These are phyloP conservation scores for Gila robusta DNA, from an alignment of 2,797 vertebrate species.

Conservation along the genomic window DNA sequence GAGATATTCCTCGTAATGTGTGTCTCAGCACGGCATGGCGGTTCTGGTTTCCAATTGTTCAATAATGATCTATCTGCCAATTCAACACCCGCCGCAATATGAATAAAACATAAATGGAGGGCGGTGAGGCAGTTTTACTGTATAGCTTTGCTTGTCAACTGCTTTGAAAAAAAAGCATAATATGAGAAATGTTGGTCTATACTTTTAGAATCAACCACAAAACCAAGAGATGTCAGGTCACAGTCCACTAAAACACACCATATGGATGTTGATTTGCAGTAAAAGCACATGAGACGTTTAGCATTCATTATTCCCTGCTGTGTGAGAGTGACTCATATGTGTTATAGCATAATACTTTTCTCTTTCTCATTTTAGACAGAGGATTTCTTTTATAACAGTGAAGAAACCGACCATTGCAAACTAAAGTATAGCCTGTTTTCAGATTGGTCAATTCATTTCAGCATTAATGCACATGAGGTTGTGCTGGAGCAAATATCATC, in stretches of 20 bases:
- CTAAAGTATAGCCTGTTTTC: not conserved
- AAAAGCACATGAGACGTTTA: slow-evolving; percentile 1
- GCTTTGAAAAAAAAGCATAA: not conserved
- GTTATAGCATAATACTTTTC: not conserved
- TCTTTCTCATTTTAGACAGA: not conserved
- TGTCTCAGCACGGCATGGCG: slow-evolving; percentile 79
- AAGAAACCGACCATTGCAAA: not conserved
- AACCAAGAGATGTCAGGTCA: slow-evolving; percentile 8
- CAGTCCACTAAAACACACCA: not conserved
- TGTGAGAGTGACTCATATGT: not conserved
- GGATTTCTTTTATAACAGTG: slow-evolving; percentile 5
- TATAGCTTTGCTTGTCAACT: slow-evolving; percentile 51
- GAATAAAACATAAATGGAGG: slow-evolving; percentile 79
- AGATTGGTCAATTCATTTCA: not conserved
- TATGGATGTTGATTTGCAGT: not conserved
- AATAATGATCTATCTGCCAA: slow-evolving; percentile 83
- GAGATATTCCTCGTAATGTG: slow-evolving; percentile 80
- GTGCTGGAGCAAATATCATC: not conserved
- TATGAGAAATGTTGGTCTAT: slow-evolving; percentile 7
- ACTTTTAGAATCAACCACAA: not conserved
- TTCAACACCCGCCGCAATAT: slow-evolving; percentile 76
- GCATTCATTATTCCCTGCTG: slow-evolving; percentile 10
- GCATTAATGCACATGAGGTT: not conserved
- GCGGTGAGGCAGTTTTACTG: slow-evolving; percentile 58
- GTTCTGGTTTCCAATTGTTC: slow-evolving; percentile 79